Percentiles rank a stretch among this genome's conserved stretches.
These are phyloP conservation scores for Orchestia grillus DNA, from an alignment of 1,140 invertebrate genomes.

Conservation along the genomic window DNA sequence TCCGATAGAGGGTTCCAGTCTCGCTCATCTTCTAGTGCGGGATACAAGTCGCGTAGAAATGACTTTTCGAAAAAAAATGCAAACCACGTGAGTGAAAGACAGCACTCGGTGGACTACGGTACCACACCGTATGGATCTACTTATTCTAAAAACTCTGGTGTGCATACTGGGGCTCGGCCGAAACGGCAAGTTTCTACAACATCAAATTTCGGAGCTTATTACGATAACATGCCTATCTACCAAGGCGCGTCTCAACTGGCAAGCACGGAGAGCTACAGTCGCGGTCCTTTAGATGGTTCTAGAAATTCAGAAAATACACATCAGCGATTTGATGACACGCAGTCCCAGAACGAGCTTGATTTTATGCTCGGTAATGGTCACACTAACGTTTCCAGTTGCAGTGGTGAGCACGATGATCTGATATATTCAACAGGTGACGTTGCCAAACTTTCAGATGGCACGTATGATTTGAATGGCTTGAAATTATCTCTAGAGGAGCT, in stretches of 20 bases:
- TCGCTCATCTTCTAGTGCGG: neutral
- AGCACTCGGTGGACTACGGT: neutral
- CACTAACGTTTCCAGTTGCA: neutral
- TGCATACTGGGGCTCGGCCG: neutral
- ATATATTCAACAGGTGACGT: neutral
- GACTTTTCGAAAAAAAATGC: neutral
- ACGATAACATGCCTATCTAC: neutral
- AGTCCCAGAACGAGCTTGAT: neutral
- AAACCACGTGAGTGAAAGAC: neutral
- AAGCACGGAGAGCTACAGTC: neutral
- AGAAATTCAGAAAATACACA: neutral
- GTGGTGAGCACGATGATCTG: neutral
- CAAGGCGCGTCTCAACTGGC: neutral
- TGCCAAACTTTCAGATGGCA: neutral
- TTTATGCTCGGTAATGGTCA: neutral
- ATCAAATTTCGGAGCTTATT: neutral
- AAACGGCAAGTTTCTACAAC: neutral
- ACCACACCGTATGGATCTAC: neutral
- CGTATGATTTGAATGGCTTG: constrained; percentile 2
- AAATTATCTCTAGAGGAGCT: neutral
- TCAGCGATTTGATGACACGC: neutral
- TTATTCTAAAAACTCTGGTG: neutral
- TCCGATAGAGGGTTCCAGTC: neutral
- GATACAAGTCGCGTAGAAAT: neutral
- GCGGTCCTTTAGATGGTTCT: neutral